These are phyloP conservation scores for Rhogogaster chlorosoma DNA, from an alignment of 2,888 invertebrate genomes.

Conservation along the genomic window DNA sequence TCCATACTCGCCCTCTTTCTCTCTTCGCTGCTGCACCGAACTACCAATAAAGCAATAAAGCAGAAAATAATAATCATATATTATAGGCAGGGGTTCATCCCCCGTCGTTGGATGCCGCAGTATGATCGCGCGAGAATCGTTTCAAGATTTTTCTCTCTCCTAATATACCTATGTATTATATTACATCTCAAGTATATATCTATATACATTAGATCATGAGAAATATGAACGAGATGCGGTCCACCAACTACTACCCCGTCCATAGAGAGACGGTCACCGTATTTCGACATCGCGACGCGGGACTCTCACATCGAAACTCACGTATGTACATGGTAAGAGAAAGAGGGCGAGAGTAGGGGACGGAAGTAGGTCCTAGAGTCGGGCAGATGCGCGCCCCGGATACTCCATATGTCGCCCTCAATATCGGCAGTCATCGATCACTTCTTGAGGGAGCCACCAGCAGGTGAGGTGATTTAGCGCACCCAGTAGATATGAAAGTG, in stretches of 20 bases:
- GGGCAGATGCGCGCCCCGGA: slow-evolving; percentile 55
- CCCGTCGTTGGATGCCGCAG: slow-evolving; percentile 53
- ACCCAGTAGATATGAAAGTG: slow-evolving; percentile 56
- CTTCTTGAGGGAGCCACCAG: slow-evolving; percentile 60
- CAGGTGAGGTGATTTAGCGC: slow-evolving; percentile 61
- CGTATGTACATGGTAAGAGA: background rate
- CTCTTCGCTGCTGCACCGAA: background rate
- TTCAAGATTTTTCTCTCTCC: slow-evolving; percentile 33
- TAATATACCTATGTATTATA: slow-evolving; percentile 7
- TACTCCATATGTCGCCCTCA: slow-evolving; percentile 72
- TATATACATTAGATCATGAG: slow-evolving; percentile 12
- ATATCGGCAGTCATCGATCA: slow-evolving; percentile 72
- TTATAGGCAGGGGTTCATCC: slow-evolving; percentile 61
- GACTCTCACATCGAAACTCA: slow-evolving; percentile 5
- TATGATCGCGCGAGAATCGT: background rate
- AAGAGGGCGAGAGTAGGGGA: slow-evolving; percentile 24
- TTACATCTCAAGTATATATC: background rate
- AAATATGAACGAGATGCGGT: slow-evolving; percentile 24
- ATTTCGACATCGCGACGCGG: slow-evolving; percentile 1
- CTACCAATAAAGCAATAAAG: slow-evolving; percentile 47
- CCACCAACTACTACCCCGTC: background rate
- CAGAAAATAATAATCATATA: slow-evolving; percentile 51
- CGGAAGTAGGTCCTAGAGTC: slow-evolving; percentile 44
- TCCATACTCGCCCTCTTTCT: background rate
- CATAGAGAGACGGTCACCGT: background rate